phyloP scores from a whole-genome alignment of 2,113 vertebrate genomes.

The Nothobranchius furzeri region DNA sequence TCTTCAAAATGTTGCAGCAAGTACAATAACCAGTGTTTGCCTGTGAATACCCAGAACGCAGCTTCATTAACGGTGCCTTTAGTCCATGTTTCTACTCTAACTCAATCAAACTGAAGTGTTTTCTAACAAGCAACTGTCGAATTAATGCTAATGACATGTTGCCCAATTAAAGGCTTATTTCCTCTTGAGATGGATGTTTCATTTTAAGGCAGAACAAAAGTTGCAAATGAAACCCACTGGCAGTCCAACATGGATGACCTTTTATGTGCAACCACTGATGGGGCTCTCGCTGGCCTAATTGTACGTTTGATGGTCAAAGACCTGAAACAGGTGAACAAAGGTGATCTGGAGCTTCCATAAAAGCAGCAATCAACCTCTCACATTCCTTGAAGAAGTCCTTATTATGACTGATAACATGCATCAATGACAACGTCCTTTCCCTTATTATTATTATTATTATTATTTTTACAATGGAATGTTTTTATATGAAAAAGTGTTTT shows the following conservation, averaged over 20 bases:
- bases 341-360: conserved; percentile 2
- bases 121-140: conserved; percentile 7
- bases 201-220: conserved; percentile 19
- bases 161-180: conserved; percentile 23
- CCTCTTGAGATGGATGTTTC: conserved; percentile 5
- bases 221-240: conserved; percentile 29
- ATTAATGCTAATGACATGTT: conserved; percentile 31
- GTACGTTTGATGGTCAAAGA: conserved; percentile 4
- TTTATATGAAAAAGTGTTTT: neutral
- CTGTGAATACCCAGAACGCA: neutral
- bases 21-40: neutral
- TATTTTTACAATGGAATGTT: neutral
- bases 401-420: neutral
- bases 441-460: too few relatives aligned
- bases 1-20: neutral
- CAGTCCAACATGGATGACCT: conserved; percentile 23
- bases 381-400: conserved; percentile 4
- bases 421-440: neutral
- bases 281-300: conserved; percentile 7
- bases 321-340: conserved; percentile 10
- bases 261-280: conserved; percentile 21
- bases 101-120: conserved; percentile 21
- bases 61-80: neutral
- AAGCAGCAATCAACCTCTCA: conserved; percentile 6
- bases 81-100: conserved; percentile 2